Conservation (phyloP, 1,140 invertebrate species). For the Gryllus bimaculatus region DNA sequence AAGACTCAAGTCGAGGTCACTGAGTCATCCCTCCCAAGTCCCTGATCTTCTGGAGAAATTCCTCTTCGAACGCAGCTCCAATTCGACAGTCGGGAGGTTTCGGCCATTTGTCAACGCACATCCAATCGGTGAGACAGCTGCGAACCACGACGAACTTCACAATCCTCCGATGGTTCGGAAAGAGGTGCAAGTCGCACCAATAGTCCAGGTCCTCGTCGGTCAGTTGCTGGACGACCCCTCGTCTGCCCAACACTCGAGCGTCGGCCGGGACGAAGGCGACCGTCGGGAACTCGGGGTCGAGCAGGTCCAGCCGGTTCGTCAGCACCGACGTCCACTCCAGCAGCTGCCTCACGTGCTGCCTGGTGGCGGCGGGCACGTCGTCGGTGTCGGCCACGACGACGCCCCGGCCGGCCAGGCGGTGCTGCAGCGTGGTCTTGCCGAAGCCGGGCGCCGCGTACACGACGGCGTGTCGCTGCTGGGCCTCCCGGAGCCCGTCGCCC, state of each 20-base stretch:
- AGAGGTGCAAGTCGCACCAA: background rate
- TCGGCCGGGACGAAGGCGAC: background rate
- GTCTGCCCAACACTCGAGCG: background rate
- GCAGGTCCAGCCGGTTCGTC: background rate
- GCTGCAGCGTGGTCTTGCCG: background rate
- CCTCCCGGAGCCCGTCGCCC: background rate
- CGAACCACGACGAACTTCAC: background rate
- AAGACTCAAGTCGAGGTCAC: no score
- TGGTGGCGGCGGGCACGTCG: background rate
- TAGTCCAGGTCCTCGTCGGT: background rate
- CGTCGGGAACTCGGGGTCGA: background rate
- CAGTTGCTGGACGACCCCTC: background rate
- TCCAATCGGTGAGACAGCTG: background rate
- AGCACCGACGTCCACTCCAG: background rate
- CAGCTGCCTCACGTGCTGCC: background rate
- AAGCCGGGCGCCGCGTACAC: background rate
- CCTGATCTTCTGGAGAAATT: no score
- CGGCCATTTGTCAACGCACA: background rate
- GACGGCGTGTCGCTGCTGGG: background rate
- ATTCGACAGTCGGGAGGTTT: no score
- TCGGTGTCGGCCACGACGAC: background rate
- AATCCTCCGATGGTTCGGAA: background rate
- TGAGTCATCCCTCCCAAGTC: no score
- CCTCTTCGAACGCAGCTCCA: no score
- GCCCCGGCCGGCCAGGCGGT: background rate